Conservation (phyloP, 2,888 invertebrate species). For the Harpalus rubripes region DNA sequence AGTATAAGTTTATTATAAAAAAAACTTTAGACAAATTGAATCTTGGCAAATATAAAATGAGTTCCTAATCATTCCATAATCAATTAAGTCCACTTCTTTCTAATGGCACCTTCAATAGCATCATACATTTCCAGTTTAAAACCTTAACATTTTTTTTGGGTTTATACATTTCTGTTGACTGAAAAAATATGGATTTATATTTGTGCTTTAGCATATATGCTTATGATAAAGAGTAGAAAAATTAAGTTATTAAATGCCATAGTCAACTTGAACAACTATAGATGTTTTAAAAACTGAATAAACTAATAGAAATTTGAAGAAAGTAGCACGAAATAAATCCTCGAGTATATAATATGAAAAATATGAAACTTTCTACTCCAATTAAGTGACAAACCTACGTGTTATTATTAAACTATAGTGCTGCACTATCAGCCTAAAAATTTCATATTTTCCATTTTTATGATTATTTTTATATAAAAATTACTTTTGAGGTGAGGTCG, state of each 20-base stretch:
- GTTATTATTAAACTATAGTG: conserved; percentile 42
- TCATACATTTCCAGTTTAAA: conserved; percentile 61
- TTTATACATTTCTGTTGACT: conserved; percentile 57
- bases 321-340: conserved; percentile 49
- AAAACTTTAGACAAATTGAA: conserved; percentile 51
- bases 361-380: conserved; percentile 59
- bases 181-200: conserved; percentile 65
- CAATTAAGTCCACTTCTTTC: conserved; percentile 62
- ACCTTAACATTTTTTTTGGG: conserved; percentile 52
- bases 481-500: conserved; percentile 54
- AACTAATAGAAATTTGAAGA: conserved; percentile 26
- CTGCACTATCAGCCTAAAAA: conserved; percentile 51
- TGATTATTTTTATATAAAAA: conserved; percentile 54
- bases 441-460: conserved; percentile 63
- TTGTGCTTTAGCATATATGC: conserved; percentile 60
- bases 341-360: conserved; percentile 52
- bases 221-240: conserved; percentile 56
- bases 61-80: conserved; percentile 57
- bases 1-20: conserved; percentile 6
- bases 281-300: conserved; percentile 52
- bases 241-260: conserved; percentile 67
- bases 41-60: conserved; percentile 62
- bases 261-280: conserved; percentile 58
- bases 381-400: conserved; percentile 31
- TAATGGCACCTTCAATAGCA: conserved; percentile 61